A percentile compares a stretch with the other conserved stretches of the same genome.
These are phyloP conservation scores for Excalfactoria chinensis DNA, from an alignment of 2,113 vertebrate species.

Conservation along the genomic window DNA sequence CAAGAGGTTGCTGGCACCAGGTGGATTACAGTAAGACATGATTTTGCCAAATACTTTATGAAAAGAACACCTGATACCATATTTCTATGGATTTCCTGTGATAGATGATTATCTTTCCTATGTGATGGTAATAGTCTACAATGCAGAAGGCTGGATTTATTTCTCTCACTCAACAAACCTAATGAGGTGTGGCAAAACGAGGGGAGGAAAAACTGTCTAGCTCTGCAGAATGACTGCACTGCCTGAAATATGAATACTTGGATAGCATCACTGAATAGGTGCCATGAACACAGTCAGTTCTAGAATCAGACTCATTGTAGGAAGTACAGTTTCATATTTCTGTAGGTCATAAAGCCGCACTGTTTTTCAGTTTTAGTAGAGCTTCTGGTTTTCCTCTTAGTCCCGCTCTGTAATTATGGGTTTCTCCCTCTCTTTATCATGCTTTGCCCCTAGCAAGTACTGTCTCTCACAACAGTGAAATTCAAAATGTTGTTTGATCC, in stretches of 20 bases:
- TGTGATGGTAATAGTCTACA: background rate
- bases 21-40: background rate
- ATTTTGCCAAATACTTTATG: constrained; percentile 16
- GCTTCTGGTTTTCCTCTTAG: background rate
- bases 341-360: background rate
- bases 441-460: background rate
- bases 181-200: background rate
- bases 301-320: background rate
- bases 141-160: background rate
- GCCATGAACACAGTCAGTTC: background rate
- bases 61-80: background rate
- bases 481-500: background rate
- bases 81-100: constrained; percentile 10
- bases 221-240: background rate
- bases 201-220: background rate
- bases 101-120: background rate
- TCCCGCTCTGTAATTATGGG: background rate
- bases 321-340: background rate
- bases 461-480: background rate
- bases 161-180: background rate
- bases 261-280: background rate
- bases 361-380: background rate
- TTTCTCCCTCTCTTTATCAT: background rate
- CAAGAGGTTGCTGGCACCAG: background rate
- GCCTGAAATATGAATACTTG: background rate